Conservation (phyloP, 2,888 invertebrate species). For the Cremastobaeus sp. region DNA sequence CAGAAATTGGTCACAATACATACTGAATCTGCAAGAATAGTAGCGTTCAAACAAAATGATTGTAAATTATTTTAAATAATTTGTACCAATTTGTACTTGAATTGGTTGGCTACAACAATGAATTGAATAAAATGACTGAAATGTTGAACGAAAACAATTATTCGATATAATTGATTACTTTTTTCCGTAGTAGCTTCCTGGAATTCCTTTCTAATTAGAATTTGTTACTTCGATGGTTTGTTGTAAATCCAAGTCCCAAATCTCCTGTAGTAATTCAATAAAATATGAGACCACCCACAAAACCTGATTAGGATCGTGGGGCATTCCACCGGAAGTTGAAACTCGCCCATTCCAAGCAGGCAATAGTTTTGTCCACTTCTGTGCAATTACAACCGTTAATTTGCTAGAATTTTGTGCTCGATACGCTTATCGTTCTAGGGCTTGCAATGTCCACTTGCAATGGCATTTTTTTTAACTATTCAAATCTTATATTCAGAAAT, state of each 20-base stretch:
- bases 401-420: background rate
- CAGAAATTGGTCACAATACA: too few species aligned
- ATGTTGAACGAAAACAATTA: slow-evolving; percentile 47
- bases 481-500: too few species aligned
- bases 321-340: slow-evolving; percentile 61
- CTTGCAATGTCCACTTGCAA: background rate
- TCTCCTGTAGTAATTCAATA: slow-evolving; percentile 59
- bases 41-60: background rate
- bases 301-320: slow-evolving; percentile 56
- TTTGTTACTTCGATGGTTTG: slow-evolving; percentile 62
- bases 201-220: slow-evolving; percentile 58
- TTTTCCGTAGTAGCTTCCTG: slow-evolving; percentile 35
- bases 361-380: slow-evolving; percentile 17
- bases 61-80: slow-evolving; percentile 20
- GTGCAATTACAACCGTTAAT: slow-evolving; percentile 24
- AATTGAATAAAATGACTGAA: slow-evolving; percentile 50
- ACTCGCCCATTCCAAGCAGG: slow-evolving; percentile 32
- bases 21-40: background rate
- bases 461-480: too few species aligned
- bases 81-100: slow-evolving; percentile 16
- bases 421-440: background rate
- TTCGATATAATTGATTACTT: slow-evolving; percentile 55
- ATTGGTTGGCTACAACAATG: slow-evolving; percentile 16
- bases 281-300: slow-evolving; percentile 59
- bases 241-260: slow-evolving; percentile 60